Evolutionary conservation across 2,797 vertebrate species (phyloP), one percentile per base, ranked within the genome.

Genomic region (Chloroceryle amazona): DNA sequence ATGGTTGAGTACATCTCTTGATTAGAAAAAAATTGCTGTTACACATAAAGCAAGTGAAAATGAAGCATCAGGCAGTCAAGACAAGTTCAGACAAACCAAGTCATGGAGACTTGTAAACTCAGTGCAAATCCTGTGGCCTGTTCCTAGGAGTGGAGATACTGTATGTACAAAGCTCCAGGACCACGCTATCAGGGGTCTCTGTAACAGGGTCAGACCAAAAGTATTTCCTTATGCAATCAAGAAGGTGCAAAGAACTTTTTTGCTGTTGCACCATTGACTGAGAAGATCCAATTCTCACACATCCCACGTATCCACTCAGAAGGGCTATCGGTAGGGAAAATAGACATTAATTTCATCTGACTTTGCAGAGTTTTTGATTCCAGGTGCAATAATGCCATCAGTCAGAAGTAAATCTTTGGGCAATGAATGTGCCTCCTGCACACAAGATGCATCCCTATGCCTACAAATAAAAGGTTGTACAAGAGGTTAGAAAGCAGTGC

Each of bases 1-100:
- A 9, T 3, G 29, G 5, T 14, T 19, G 14, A 33, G 3, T 28
- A 23, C 2, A 1, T 54, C 1, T 22, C 19, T 5, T 1, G 0
- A n/a, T 47, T 13, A 46, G 13, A 67, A 91, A 88, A 68, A 81
- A 26, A 57, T 0, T 33, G 1, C 13, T 81, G 6, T 65, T 60
- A 41, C 22, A 51, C 18, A 11, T n/a, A 52, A 72, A 89, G 18
- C 37, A 91, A 84, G 13, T 65, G 28, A 81, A 81, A 94, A 87
- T 9, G 3, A 58, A 79, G 22, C 10, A 58, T 75, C 9, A 11
- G 16, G 11, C 11, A 42, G 26, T 39, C 26, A 81, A 70, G 21
- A 65, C 10, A 70, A 42, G 39, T 71, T 67, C 70, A 86, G 41
- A 22, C 25, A 49, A 74, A 54, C 20, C 11, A 68, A 81, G 13